Evolutionary conservation across 2,888 invertebrate genomes (phyloP), one percentile per base, ranked within the genome.

Genomic region (Macaria liturata): DNA sequence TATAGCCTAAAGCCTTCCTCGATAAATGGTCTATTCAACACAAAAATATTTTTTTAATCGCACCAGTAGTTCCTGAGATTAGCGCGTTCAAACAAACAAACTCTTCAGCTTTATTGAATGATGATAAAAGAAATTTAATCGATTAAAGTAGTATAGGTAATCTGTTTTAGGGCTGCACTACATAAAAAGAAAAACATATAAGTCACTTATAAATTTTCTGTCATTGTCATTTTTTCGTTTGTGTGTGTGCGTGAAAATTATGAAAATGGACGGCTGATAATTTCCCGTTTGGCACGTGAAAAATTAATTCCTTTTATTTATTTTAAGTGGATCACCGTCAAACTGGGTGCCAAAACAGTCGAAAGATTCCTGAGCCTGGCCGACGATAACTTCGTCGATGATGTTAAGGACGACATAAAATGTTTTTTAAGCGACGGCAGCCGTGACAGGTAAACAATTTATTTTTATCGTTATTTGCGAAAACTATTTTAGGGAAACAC

Each of bases 321-420:
- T 56, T 65, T 59, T 68, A 74, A 72, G 70, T 70, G 73, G 69
- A 76, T 74, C 62, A 67, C 77, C 82, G 87, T 81, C 91, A 92
- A 91, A 78, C 92, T 92, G 92, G 92, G 91, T 91, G 81, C 92
- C 88, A 91, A 90, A 89, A 89, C 88, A 72, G 86, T 91, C 63
- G 90, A 91, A 71, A 86, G 86, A 74, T 89, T 91, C 74, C 75
- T 92, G 69, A 86, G 78, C 77, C 83, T 88, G 69, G 91, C 91
- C 67, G 92, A 92, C 80, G 84, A 81, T 66, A 86, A 83, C 75
- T 92, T 92, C 72, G 81, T 91, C 75, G 88, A 90, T 67, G 90
- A 91, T 87, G 91, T 92, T 68, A 86, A 82, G 76, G 91, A 91
- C 78, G 91, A 92, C 84, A 66, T 92, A 74, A 88, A 81, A 89